Evolutionary conservation across 1,140 invertebrate species (phyloP).

Genomic region (Aphaenogaster ashmeadi): DNA sequence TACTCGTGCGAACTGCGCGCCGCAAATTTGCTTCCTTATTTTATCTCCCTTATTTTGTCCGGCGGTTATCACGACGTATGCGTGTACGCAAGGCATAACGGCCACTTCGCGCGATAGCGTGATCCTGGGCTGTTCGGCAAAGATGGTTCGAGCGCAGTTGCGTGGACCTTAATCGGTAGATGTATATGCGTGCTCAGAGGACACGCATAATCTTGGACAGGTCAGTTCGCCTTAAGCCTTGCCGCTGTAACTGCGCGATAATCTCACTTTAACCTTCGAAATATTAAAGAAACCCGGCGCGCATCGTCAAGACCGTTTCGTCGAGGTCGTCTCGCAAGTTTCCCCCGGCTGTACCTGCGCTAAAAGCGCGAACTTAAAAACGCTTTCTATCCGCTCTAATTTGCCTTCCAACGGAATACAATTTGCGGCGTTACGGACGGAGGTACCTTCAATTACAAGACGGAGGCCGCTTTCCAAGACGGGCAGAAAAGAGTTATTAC

Average conservation of each 20-base stretch:
- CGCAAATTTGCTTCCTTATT: too few species aligned
- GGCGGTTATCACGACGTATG: slow-evolving; percentile 2
- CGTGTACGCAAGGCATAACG: neutral
- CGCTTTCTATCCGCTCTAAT: neutral
- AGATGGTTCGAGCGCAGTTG: slow-evolving; percentile 34
- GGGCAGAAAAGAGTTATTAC: slow-evolving; percentile 2
- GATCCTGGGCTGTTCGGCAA: slow-evolving; percentile 21
- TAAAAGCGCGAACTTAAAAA: neutral
- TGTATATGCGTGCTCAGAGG: slow-evolving; percentile 16
- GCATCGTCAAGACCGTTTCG: neutral
- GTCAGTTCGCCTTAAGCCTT: slow-evolving; percentile 28
- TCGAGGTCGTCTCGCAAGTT: neutral
- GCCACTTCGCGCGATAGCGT: slow-evolving; percentile 34
- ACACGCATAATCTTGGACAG: slow-evolving; percentile 38
- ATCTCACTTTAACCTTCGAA: slow-evolving; percentile 22
- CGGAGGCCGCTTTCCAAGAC: slow-evolving; percentile 4
- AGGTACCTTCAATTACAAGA: neutral
- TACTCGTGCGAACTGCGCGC: too few species aligned
- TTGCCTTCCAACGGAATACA: slow-evolving; percentile 1
- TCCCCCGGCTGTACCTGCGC: neutral
- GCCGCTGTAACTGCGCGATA: slow-evolving; percentile 9
- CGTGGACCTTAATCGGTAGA: slow-evolving; percentile 36
- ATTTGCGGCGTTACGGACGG: neutral
- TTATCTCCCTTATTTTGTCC: neutral
- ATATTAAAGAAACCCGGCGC: slow-evolving; percentile 1